These are phyloP conservation scores for Chrysotoxum bicinctum DNA, from an alignment of 2,888 invertebrate species.

Conservation along the genomic window DNA sequence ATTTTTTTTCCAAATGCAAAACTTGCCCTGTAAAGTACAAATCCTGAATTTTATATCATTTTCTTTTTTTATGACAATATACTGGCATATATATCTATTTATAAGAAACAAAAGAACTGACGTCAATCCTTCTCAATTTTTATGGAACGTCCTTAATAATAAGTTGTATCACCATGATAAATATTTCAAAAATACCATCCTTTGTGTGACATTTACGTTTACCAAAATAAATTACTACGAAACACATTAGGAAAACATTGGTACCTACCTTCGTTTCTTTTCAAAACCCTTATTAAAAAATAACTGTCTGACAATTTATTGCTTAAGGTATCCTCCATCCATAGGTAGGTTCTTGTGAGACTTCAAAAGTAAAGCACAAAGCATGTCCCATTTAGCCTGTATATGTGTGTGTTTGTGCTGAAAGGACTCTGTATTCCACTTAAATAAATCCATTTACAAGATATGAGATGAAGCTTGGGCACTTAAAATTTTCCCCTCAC, in stretches of 20 bases:
- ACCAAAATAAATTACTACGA: conserved; percentile 14
- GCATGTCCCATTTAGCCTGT: neutral
- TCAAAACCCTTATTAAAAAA: conserved; percentile 47
- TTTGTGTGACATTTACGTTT: conserved; percentile 9
- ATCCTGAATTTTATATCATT: no score
- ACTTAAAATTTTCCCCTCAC: conserved; percentile 33
- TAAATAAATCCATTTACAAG: conserved; percentile 28
- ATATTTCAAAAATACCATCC: neutral
- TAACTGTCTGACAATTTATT: conserved; percentile 48
- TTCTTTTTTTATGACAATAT: no score
- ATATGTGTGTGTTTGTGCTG: neutral
- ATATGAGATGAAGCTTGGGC: conserved; percentile 33
- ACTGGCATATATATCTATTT: no score
- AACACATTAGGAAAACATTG: neutral
- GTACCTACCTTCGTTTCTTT: neutral
- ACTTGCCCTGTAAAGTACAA: no score
- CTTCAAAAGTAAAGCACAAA: conserved; percentile 21
- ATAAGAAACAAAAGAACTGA: neutral
- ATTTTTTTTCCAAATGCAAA: no score
- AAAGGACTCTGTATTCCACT: conserved; percentile 19
- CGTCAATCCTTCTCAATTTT: neutral
- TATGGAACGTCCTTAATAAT: neutral
- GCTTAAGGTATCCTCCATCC: neutral
- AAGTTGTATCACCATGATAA: neutral
- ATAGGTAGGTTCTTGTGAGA: conserved; percentile 14